A percentile compares a stretch with the other conserved stretches of the same genome.
phyloP scores from a whole-genome alignment of 2,888 invertebrate species.

The Cheilosia soror region DNA sequence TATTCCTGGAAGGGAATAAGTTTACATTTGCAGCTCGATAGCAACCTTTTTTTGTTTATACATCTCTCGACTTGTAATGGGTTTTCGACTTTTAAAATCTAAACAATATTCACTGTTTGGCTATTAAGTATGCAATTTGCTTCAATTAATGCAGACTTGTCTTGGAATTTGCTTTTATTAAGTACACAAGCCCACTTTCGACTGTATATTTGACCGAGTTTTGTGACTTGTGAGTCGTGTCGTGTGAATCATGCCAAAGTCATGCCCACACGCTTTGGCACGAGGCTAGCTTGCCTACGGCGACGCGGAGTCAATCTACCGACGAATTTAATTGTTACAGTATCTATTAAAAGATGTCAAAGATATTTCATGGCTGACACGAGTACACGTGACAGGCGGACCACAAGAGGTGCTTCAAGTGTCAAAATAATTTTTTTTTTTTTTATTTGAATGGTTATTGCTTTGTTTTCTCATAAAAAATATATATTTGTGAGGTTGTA shows the following conservation, averaged over 20 bases:
- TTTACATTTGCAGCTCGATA: conserved; percentile 36
- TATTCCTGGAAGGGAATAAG: conserved; percentile 45
- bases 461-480: background rate
- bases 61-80: conserved; percentile 7
- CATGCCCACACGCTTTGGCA: conserved; percentile 9
- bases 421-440: background rate
- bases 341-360: conserved; percentile 45
- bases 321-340: conserved; percentile 36
- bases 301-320: conserved; percentile 27
- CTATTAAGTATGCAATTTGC: background rate
- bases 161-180: conserved; percentile 36
- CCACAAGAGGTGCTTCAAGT: conserved; percentile 19
- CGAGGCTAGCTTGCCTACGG: conserved; percentile 24
- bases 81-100: conserved; percentile 32
- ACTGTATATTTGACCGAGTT: conserved; percentile 62
- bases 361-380: conserved; percentile 9
- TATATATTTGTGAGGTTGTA: background rate
- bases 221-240: background rate
- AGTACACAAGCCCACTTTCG: conserved; percentile 28
- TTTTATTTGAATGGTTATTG: conserved; percentile 17
- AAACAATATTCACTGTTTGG: conserved; percentile 11
- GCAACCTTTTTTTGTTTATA: background rate
- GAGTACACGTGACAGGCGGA: background rate
- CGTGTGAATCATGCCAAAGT: conserved; percentile 43
- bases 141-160: conserved; percentile 37